Conservation (phyloP, 2,888 invertebrate species). For the Anaspis maculata region DNA sequence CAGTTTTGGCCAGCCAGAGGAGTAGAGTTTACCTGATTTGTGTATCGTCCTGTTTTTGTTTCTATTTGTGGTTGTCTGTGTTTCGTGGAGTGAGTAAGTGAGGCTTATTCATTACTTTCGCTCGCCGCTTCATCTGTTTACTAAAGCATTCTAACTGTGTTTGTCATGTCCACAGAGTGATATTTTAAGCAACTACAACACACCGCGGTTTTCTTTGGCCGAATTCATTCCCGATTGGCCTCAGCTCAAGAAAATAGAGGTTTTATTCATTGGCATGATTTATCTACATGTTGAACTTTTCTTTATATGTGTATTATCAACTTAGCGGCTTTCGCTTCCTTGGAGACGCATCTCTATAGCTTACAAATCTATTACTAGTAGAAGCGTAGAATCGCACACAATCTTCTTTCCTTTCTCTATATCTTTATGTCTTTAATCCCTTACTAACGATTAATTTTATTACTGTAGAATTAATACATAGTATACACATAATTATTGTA, state of each 20-base stretch:
- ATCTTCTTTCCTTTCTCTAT: conserved; percentile 16
- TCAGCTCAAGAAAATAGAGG: conserved; percentile 34
- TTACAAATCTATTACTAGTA: conserved; percentile 16
- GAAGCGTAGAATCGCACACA: too few relatives aligned
- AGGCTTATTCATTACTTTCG: conserved; percentile 11
- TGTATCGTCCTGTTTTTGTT: conserved; percentile 18
- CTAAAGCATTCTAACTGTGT: conserved; percentile 14
- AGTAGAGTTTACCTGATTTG: conserved; percentile 24
- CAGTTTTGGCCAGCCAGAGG: conserved; percentile 29
- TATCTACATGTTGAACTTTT: conserved; percentile 9
- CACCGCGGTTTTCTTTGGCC: conserved; percentile 21
- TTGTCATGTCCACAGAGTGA: conserved; percentile 20
- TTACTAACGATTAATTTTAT: conserved; percentile 19
- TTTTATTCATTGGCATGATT: conserved; percentile 18
- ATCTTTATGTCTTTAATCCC: conserved; percentile 12
- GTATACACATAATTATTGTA: too few relatives aligned
- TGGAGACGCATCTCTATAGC: conserved; percentile 36
- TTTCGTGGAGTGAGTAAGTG: conserved; percentile 17
- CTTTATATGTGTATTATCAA: conserved; percentile 9
- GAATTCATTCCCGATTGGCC: conserved; percentile 33
- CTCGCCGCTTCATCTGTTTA: conserved; percentile 9
- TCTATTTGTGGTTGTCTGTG: conserved; percentile 20
- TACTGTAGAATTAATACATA: conserved; percentile 19
- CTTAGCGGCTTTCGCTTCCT: conserved; percentile 14
- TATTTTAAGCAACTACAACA: conserved; percentile 15